Evolutionary conservation across 2,113 vertebrate genomes (phyloP).

Genomic region (Todiramphus chloris): DNA sequence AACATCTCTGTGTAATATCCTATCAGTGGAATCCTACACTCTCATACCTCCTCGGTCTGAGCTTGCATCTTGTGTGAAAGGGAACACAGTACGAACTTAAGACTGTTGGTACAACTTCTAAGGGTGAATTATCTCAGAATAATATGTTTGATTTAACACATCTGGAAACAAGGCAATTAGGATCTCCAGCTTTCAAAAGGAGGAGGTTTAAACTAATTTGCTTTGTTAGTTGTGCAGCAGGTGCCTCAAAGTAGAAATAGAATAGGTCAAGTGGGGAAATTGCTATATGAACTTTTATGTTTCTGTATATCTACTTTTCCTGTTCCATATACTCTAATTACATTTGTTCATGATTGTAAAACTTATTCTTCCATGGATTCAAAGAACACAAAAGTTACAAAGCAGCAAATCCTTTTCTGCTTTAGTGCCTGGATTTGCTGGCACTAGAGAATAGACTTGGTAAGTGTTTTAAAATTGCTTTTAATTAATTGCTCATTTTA

Average conservation of each 20-base stretch:
- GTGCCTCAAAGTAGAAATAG: neutral
- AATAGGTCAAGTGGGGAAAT: neutral
- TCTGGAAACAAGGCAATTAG: neutral
- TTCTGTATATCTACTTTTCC: neutral
- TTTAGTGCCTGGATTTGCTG: neutral
- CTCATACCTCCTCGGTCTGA: neutral
- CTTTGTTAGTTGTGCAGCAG: neutral
- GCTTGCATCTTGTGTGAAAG: neutral
- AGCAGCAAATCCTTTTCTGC: neutral
- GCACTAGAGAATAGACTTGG: neutral
- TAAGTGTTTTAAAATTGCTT: constrained; percentile 48
- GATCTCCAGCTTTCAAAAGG: neutral
- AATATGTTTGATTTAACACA: neutral
- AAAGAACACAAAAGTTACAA: neutral
- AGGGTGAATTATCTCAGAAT: neutral
- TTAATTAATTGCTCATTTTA: constrained; percentile 62
- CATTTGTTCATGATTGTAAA: neutral
- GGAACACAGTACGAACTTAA: fast-evolving
- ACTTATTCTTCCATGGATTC: neutral
- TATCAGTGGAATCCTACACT: fast-evolving
- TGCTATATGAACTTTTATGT: neutral
- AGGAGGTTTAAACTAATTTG: neutral
- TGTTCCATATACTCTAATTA: neutral
- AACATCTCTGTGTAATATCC: fast-evolving
- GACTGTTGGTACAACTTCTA: neutral